Base-by-base conservation (phyloP, 2,888 invertebrate genomes). In the Tipula confusa region DNA sequence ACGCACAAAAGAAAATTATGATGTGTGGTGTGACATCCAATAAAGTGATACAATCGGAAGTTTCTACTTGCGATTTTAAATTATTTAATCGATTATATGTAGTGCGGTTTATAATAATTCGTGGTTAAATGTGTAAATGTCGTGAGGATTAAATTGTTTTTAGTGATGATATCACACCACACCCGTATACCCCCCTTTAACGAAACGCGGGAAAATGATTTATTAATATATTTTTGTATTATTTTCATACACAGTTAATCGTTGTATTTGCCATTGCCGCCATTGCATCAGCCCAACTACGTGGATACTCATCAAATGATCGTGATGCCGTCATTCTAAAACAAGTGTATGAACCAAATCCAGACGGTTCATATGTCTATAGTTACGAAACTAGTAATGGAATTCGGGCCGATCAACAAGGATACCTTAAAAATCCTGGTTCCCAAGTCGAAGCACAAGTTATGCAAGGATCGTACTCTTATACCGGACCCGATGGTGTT, bases 331-430 rank as follows among this genome's bases (percentile, higher is more conserved):
- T 91, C 83, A 91, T 91, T 86, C 86, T 91, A 83, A 90, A 89
- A 86, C 90, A 90, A 85, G 88, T 88, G 85, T 91, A 90, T 84
- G 91, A 91, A 86, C 87, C 89, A 83, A 91, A 90, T 87, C 90
- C 90, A 84, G 90, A 89, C 86, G 91, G 91, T 84, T 91, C 91
- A 82, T 91, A 91, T 86, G 88, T 88, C 82, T 91, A 91, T 87
- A 93, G 93, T 87, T 93, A 92, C 87, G 92, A 93, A 89, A 93
- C 93, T 4, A 92, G 92, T 85, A 93, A 93, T 86, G 93, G 93
- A 84, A 93, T 93, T 86, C 90, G 91, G 84, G 93, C 92, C 33
- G 91, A 93, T 86, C 93, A 93, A 89, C 90, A 91, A 86, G 93
- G 93, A 82, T 92, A 90, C 87, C 88, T 93, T 84, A 93, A 92